Conservation (phyloP, 2,113 vertebrate species). For the Pagrus major region DNA sequence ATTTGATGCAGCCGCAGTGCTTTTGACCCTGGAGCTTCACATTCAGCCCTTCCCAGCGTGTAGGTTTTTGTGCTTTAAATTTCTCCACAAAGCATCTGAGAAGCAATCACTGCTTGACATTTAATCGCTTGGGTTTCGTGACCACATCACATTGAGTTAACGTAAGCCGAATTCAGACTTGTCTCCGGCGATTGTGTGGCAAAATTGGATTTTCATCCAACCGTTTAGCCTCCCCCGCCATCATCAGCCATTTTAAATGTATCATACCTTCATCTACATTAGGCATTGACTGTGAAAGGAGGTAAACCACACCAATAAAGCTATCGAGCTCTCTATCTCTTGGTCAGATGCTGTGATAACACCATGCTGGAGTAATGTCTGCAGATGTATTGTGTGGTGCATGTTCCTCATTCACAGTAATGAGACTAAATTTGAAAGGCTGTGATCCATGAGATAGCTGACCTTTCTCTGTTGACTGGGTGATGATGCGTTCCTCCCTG, state of each 20-base stretch:
- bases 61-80: constrained; percentile 25
- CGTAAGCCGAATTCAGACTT: constrained; percentile 50
- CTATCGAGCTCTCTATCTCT: constrained; percentile 48
- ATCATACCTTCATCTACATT: constrained; percentile 64
- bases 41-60: neutral
- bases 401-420: constrained; percentile 71
- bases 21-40: neutral
- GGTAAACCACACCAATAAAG: constrained; percentile 56
- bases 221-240: constrained; percentile 64
- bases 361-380: constrained; percentile 43
- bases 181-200: constrained; percentile 71
- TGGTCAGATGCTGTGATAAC: constrained; percentile 60
- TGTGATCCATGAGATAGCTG: constrained; percentile 77
- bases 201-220: constrained; percentile 80
- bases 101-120: constrained; percentile 66
- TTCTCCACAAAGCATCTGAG: constrained; percentile 45
- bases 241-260: constrained; percentile 71
- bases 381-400: constrained; percentile 58
- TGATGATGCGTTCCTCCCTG: constrained; percentile 46
- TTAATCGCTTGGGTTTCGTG: constrained; percentile 66
- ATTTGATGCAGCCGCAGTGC: neutral
- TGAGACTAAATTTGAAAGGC: constrained; percentile 71
- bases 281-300: constrained; percentile 45
- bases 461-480: constrained; percentile 72
- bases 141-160: constrained; percentile 67